phyloP scores from a whole-genome alignment of 53 echinoderm and acorn worm genomes.

The Arbacia lixula region DNA sequence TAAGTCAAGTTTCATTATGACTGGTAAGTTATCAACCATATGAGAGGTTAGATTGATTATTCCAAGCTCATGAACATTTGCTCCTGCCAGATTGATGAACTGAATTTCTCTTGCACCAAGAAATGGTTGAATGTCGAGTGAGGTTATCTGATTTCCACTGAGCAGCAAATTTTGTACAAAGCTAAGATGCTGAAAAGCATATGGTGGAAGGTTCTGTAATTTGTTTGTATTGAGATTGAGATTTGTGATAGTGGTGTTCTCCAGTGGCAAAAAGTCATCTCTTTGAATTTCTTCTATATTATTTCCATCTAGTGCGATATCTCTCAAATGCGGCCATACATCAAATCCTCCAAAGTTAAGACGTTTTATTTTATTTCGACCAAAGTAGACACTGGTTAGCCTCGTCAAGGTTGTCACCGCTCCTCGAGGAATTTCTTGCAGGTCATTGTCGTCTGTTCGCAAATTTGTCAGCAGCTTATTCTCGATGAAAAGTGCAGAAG shows the following conservation, averaged over 20 bases:
- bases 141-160: not conserved
- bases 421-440: not conserved
- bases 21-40: too few species aligned
- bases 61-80: not conserved
- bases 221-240: not conserved
- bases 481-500: not conserved
- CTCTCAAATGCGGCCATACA: not conserved
- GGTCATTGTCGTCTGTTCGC: not conserved
- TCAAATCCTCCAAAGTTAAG: conserved; percentile 12
- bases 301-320: not conserved
- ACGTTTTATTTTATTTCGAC: not conserved
- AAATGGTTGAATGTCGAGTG: conserved; percentile 28
- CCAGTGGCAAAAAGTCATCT: conserved; percentile 20
- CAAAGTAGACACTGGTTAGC: not conserved
- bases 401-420: not conserved
- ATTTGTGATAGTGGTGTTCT: not conserved
- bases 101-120: not conserved
- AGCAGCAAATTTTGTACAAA: not conserved
- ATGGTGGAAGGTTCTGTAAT: not conserved
- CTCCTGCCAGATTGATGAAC: not conserved
- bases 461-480: not conserved
- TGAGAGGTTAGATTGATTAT: too few species aligned
- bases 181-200: not conserved
- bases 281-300: not conserved
- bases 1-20: too few species aligned